phyloP scores from a whole-genome alignment of 2,113 vertebrate species.

The Spilogale gracilis region DNA sequence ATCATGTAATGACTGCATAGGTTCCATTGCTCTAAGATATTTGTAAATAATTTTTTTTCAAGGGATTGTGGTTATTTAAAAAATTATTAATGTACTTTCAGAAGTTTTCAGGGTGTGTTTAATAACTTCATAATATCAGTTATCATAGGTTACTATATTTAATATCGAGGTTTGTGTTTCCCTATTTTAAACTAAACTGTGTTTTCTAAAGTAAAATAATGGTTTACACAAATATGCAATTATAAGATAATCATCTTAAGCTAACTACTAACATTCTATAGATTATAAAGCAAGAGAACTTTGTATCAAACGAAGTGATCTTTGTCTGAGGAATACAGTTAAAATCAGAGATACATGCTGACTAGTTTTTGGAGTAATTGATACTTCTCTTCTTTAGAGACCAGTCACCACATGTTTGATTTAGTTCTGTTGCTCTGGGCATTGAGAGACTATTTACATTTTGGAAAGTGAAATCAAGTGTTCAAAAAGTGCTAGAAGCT shows the following conservation, averaged over 20 bases:
- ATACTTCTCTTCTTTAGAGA: slow-evolving; percentile 37
- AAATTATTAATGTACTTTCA: slow-evolving; percentile 39
- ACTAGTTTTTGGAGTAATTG: slow-evolving; percentile 2
- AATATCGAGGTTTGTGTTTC: slow-evolving; percentile 41
- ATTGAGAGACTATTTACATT: background rate
- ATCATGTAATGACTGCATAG: background rate
- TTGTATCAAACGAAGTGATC: slow-evolving; percentile 6
- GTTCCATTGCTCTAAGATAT: background rate
- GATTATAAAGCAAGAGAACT: slow-evolving; percentile 9
- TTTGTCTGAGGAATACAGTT: slow-evolving; percentile 9
- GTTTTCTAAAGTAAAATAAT: slow-evolving; percentile 57
- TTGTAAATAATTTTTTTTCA: slow-evolving; percentile 61
- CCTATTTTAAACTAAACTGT: slow-evolving; percentile 48
- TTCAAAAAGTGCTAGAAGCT: background rate
- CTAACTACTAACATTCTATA: background rate
- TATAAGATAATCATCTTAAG: slow-evolving; percentile 16
- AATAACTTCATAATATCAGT: slow-evolving; percentile 43
- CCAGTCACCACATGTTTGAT: background rate
- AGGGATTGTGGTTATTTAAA: slow-evolving; percentile 48
- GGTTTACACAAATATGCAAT: slow-evolving; percentile 31
- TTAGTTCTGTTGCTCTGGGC: background rate
- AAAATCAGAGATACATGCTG: background rate
- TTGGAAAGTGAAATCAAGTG: background rate
- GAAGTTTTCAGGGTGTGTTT: slow-evolving; percentile 48
- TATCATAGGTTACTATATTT: slow-evolving; percentile 28